A percentile compares a stretch with the other conserved stretches of the same genome.
Evolutionary conservation across 1,140 invertebrate species (phyloP).

Genomic region (Pogonognathellus flavescens): DNA sequence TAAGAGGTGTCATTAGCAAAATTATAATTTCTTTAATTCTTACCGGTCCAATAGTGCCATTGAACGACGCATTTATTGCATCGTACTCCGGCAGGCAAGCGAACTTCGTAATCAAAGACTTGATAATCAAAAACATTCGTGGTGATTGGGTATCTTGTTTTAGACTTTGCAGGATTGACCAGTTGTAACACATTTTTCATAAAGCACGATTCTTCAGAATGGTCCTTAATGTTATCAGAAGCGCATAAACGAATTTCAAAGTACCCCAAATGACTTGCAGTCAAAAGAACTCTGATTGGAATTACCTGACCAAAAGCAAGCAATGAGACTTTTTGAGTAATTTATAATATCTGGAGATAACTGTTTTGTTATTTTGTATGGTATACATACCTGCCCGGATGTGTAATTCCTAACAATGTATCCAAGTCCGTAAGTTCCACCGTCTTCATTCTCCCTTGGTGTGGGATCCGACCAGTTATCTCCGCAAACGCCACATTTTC

Average conservation of each 20-base stretch:
- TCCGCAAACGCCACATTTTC: conserved; percentile 72
- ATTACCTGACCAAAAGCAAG: conserved; percentile 69
- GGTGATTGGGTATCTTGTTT: background rate
- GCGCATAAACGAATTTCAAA: conserved; percentile 90
- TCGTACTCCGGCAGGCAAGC: conserved; percentile 33
- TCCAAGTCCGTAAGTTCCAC: conserved; percentile 72
- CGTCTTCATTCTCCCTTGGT: conserved; percentile 74
- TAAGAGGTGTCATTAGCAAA: background rate
- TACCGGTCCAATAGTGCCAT: conserved; percentile 68
- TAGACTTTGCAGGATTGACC: conserved; percentile 67
- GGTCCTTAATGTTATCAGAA: conserved; percentile 70
- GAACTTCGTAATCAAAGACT: background rate
- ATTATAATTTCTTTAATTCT: no score
- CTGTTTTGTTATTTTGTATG: no score
- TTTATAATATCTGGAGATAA: no score
- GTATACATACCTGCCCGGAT: conserved; percentile 67
- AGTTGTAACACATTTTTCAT: conserved; percentile 76
- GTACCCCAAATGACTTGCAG: conserved; percentile 78
- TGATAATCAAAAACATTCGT: background rate
- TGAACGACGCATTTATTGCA: conserved; percentile 69
- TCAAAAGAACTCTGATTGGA: conserved; percentile 81
- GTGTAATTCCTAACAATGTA: conserved; percentile 70
- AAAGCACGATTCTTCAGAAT: conserved; percentile 79
- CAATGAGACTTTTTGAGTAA: background rate
- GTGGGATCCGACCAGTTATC: conserved; percentile 68